Base-by-base conservation (phyloP, 2,888 invertebrate species). In the Acleris emargana region DNA sequence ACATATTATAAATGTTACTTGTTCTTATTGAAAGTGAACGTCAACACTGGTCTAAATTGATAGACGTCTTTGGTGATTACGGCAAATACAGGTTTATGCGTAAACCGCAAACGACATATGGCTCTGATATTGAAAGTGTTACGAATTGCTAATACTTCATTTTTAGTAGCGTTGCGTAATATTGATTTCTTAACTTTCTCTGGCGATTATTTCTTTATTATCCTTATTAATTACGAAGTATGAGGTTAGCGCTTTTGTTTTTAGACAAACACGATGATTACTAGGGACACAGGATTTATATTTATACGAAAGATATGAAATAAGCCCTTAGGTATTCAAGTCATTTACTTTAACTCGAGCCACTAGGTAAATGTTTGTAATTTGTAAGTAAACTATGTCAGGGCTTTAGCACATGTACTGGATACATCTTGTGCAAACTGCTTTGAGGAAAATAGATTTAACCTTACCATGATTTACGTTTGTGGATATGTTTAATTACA, bases 11-110 rank as follows among this genome's bases (percentile, higher is more conserved):
- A 64, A 59, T 64, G 54, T 49, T 45, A 53, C 60, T 64, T 50
- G 62, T 68, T 58, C 54, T 17, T 67, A 68, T 67, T 68, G 68
- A 72, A 69, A 72, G 70, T 72, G 67, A 72, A 58, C 69, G 68
- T 57, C 50, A 57, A 45, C 58, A 62, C 63, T 58, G 59, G 68
- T 61, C 62, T 49, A 68, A 63, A 71, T 69, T 70, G 68, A 69
- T 70, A 70, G 70, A 68, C 57, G 71, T 70, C 67, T 67, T 71
- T 63, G 55, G 50, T 25, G 17, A 60, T 66, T 52, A 52, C 20
- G 22, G 51, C 51, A 66, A 13, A 64, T 58, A 64, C 64, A 17
- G 64, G 60, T 60, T 64, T 59, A 47, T 28, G 54, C 25, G 49
- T 49, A 59, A 54, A 43, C 17, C 16, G 50, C 20, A 45, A 60